These are phyloP conservation scores for Salmo trutta DNA, from an alignment of 2,797 vertebrate species.

Conservation along the genomic window DNA sequence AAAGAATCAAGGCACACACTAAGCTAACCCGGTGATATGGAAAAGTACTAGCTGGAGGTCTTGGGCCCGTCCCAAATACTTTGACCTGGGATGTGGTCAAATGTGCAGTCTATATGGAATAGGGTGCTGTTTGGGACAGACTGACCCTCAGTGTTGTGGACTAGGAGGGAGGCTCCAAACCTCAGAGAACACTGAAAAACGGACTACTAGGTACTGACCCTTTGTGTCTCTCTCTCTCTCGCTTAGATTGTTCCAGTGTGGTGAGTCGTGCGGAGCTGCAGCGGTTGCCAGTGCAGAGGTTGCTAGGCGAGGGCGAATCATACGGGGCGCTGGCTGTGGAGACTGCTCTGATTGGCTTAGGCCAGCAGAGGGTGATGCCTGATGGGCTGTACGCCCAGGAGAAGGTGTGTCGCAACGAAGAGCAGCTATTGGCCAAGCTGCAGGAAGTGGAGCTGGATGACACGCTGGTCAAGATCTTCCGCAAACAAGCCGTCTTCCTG, in stretches of 20 bases:
- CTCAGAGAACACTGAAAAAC: neutral
- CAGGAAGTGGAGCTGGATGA: conserved; percentile 97
- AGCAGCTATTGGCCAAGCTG: conserved; percentile 96
- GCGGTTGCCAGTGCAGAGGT: conserved; percentile 87
- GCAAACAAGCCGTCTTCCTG: conserved; percentile 97
- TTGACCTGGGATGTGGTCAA: neutral
- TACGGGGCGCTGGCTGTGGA: conserved; percentile 93
- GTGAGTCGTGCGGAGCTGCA: conserved; percentile 89
- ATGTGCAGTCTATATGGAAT: neutral
- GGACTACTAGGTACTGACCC: neutral
- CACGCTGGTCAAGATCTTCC: conserved; percentile 96
- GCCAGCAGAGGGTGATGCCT: conserved; percentile 96
- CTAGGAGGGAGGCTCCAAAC: neutral
- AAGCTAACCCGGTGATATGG: neutral
- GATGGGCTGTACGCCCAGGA: conserved; percentile 97
- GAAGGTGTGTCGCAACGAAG: conserved; percentile 97
- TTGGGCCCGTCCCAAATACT: neutral
- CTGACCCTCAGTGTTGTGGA: neutral
- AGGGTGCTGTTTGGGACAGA: neutral
- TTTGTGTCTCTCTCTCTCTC: neutral
- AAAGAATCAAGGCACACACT: neutral
- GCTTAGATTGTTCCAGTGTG: conserved; percentile 84
- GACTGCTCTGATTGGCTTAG: conserved; percentile 91
- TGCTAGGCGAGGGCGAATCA: conserved; percentile 93
- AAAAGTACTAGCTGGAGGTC: neutral